Conservation (phyloP, 1,140 invertebrate species). For the Colletes gigas region DNA sequence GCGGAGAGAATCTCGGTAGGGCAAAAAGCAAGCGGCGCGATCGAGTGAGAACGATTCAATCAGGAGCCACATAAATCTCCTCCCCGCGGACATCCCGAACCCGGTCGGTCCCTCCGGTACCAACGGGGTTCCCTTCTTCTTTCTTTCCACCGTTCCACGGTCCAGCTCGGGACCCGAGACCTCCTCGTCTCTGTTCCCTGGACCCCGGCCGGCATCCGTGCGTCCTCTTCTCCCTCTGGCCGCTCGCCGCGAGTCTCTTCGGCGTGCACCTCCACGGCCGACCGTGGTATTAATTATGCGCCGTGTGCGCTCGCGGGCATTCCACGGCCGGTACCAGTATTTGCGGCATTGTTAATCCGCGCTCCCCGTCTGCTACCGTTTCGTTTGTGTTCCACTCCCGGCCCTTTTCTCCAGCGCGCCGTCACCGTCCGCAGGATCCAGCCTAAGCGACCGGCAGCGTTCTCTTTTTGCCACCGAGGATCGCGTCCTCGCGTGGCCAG, state of each 20-base stretch:
- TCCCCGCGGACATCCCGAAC: conserved; percentile 78
- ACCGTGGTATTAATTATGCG: conserved; percentile 80
- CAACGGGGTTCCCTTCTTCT: conserved; percentile 54
- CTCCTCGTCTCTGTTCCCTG: neutral
- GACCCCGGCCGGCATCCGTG: neutral
- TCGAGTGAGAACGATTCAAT: conserved; percentile 82
- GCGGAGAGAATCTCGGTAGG: conserved; percentile 53
- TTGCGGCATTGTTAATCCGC: conserved; percentile 80
- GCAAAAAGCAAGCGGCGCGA: conserved; percentile 78
- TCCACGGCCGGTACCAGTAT: conserved; percentile 79
- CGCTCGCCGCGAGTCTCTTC: conserved; percentile 59
- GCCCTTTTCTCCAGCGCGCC: conserved; percentile 8
- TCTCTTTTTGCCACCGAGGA: conserved; percentile 56
- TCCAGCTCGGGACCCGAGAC: conserved; percentile 29
- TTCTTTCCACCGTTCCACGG: conserved; percentile 61
- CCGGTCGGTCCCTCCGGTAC: conserved; percentile 67
- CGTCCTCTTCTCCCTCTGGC: conserved; percentile 37
- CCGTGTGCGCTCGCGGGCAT: conserved; percentile 78
- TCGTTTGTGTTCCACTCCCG: conserved; percentile 59
- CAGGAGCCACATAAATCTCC: conserved; percentile 81
- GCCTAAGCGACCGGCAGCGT: neutral
- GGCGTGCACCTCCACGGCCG: conserved; percentile 19
- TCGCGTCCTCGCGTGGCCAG: conserved; percentile 11
- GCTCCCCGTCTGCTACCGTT: conserved; percentile 78
- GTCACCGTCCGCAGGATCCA: conserved; percentile 3